phyloP scores from a whole-genome alignment of 2,113 vertebrate species.

The Megalops atlanticus region DNA sequence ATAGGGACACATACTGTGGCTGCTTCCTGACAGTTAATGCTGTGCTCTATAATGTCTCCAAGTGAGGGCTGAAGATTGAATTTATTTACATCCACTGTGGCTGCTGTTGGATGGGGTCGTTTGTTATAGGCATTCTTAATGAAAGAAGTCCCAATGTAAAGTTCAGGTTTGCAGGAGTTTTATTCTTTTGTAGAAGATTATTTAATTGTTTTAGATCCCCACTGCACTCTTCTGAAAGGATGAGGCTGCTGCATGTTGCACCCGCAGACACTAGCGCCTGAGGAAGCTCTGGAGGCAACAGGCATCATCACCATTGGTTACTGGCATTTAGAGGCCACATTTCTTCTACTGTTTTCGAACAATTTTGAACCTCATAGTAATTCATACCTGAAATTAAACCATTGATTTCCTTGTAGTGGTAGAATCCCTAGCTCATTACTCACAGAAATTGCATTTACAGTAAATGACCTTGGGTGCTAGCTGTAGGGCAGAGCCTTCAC shows the following conservation, averaged over 20 bases:
- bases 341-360: neutral
- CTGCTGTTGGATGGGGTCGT: too few species aligned
- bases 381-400: neutral
- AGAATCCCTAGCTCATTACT: neutral
- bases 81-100: neutral
- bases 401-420: neutral
- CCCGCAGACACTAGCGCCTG: too few species aligned
- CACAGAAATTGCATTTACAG: neutral
- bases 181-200: too few species aligned
- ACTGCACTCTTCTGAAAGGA: too few species aligned
- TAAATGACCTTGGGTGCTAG: neutral
- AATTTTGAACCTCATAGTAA: neutral
- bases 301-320: too few species aligned
- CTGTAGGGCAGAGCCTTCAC: neutral
- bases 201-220: too few species aligned
- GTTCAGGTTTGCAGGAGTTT: too few species aligned
- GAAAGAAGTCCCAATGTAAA: too few species aligned
- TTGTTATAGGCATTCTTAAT: too few species aligned
- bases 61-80: neutral
- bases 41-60: neutral
- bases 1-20: neutral
- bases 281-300: too few species aligned
- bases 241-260: too few species aligned
- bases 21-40: neutral
- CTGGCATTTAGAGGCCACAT: too few species aligned